A percentile compares a stretch with the other conserved stretches of the same genome.
Conservation (phyloP, 2,888 invertebrate species). For the Leucania comma region DNA sequence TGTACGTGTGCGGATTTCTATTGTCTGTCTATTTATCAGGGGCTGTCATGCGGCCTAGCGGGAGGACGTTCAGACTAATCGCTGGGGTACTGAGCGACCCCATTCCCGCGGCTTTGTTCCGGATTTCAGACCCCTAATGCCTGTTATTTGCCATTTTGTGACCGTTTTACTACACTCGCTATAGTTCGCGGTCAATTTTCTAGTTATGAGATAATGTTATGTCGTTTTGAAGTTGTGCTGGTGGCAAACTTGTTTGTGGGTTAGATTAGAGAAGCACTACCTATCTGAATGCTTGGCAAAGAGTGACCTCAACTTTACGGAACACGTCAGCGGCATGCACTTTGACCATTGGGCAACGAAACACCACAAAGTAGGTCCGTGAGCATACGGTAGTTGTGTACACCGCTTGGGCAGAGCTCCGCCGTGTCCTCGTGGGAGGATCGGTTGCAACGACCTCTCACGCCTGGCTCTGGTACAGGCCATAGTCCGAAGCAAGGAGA, state of each 20-base stretch:
- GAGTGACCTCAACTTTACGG: background rate
- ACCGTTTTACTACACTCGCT: conserved; percentile 40
- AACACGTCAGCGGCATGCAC: no score
- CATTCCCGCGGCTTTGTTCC: conserved; percentile 53
- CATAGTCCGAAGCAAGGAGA: no score
- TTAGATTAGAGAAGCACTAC: background rate
- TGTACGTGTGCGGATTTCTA: conserved; percentile 54
- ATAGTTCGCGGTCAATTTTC: conserved; percentile 48
- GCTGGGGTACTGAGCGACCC: conserved; percentile 35
- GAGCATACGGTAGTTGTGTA: no score
- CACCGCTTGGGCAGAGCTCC: no score
- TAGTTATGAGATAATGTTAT: conserved; percentile 25
- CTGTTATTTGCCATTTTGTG: conserved; percentile 48
- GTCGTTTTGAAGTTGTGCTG: background rate
- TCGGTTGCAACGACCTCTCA: no score
- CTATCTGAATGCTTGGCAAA: background rate
- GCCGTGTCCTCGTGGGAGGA: no score
- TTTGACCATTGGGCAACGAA: no score
- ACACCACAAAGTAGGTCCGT: background rate
- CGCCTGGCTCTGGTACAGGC: no score
- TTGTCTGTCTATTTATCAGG: conserved; percentile 53
- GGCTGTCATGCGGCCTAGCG: conserved; percentile 40
- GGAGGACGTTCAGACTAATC: conserved; percentile 59
- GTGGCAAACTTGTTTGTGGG: background rate
- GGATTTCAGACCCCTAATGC: conserved; percentile 52